phyloP scores from a whole-genome alignment of 2,888 invertebrate species.

The Yponomeuta malinellus region DNA sequence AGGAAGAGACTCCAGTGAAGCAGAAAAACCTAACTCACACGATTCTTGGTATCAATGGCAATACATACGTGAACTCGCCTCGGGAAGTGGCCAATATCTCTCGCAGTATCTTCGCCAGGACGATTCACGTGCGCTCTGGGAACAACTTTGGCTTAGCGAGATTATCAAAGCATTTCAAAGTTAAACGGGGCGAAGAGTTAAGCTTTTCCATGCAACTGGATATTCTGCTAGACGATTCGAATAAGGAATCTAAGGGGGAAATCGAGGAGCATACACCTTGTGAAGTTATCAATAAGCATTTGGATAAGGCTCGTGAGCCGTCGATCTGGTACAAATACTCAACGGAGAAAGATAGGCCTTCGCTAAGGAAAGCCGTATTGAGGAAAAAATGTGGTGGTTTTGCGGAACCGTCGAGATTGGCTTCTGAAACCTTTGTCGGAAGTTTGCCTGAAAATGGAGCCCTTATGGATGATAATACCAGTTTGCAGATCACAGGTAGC shows the following conservation, averaged over 20 bases:
- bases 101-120: constrained; percentile 51
- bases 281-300: constrained; percentile 24
- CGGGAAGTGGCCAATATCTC: constrained; percentile 39
- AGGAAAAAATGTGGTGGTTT: constrained; percentile 34
- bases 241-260: constrained; percentile 23
- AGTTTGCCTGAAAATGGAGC: constrained; percentile 29
- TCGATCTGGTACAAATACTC: constrained; percentile 53
- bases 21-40: constrained; percentile 46
- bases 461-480: constrained; percentile 46
- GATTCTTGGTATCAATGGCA: constrained; percentile 33
- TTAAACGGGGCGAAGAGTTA: constrained; percentile 42
- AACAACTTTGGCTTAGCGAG: constrained; percentile 43
- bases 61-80: constrained; percentile 45
- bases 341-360: constrained; percentile 45
- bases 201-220: constrained; percentile 61
- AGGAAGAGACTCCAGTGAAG: constrained; percentile 30
- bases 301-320: constrained; percentile 32
- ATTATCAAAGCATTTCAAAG: constrained; percentile 47
- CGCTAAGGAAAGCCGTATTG: constrained; percentile 52
- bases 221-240: constrained; percentile 42
- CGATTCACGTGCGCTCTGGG: constrained; percentile 41
- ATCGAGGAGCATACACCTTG: constrained; percentile 17
- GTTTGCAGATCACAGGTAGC: constrained; percentile 61
- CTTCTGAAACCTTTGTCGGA: constrained; percentile 20
- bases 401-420: constrained; percentile 20